phyloP scores from a whole-genome alignment of 1,140 invertebrate species.

The Dolichoris vasculosae region DNA sequence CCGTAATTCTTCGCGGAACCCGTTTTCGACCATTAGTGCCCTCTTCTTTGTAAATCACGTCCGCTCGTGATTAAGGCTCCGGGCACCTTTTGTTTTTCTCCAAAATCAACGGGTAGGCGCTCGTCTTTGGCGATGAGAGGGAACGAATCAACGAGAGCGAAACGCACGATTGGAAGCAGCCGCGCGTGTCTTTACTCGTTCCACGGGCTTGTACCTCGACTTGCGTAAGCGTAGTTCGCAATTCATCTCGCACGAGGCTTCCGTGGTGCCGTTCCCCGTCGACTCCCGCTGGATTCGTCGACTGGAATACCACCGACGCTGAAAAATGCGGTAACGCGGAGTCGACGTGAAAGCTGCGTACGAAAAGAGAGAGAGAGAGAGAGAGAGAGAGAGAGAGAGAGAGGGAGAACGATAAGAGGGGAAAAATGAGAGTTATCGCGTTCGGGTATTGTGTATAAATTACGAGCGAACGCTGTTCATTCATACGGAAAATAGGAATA shows the following conservation, averaged over 20 bases:
- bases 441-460: conserved; percentile 21
- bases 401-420: background rate
- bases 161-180: too few relatives aligned
- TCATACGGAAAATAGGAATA: conserved; percentile 33
- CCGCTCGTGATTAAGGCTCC: background rate
- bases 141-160: too few relatives aligned
- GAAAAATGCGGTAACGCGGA: background rate
- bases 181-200: background rate
- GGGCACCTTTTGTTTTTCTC: too few relatives aligned
- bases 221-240: background rate
- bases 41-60: background rate
- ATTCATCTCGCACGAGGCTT: background rate
- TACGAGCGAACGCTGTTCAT: background rate
- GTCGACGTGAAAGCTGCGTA: too few relatives aligned
- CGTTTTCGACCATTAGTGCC: too few relatives aligned
- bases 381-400: background rate
- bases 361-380: background rate
- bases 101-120: too few relatives aligned
- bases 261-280: background rate
- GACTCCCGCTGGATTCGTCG: background rate
- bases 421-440: background rate
- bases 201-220: background rate
- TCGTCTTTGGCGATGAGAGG: too few relatives aligned
- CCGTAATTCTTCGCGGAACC: too few relatives aligned
- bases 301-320: background rate